Percentiles rank a stretch among this genome's conserved stretches.
Conservation (phyloP, 2,797 vertebrate species). For the Allobates femoralis region DNA sequence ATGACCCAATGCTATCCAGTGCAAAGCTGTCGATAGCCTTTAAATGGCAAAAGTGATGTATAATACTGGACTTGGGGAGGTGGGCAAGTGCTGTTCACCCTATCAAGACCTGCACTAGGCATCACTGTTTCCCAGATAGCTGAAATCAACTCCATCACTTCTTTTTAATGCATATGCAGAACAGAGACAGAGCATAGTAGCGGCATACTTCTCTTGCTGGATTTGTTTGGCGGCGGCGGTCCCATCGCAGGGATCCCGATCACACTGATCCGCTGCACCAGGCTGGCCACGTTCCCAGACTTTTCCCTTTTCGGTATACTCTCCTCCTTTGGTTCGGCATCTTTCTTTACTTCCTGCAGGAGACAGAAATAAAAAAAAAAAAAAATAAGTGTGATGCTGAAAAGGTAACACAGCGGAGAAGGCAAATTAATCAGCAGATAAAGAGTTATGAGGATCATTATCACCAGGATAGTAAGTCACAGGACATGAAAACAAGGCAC, state of each 20-base stretch:
- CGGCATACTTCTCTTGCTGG: slow-evolving; percentile 82
- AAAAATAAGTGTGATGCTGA: neutral
- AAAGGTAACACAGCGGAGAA: neutral
- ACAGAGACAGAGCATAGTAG: neutral
- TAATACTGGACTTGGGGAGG: no score
- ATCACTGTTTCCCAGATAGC: no score
- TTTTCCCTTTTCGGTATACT: slow-evolving; percentile 82
- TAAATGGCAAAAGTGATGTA: no score
- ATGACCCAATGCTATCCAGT: no score
- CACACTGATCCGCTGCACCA: slow-evolving; percentile 94
- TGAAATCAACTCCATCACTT: neutral
- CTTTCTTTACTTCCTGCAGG: slow-evolving; percentile 88
- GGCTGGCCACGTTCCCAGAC: slow-evolving; percentile 89
- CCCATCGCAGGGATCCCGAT: slow-evolving; percentile 89
- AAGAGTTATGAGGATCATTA: neutral
- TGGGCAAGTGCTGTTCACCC: no score
- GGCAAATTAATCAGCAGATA: neutral
- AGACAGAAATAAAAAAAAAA: neutral
- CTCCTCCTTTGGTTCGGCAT: slow-evolving; percentile 83
- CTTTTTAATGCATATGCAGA: neutral
- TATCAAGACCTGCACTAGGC: no score
- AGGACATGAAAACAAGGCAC: neutral
- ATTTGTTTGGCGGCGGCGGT: slow-evolving; percentile 86
- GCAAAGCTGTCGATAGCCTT: no score
- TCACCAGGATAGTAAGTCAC: neutral